These are phyloP conservation scores for Hippopotamus amphibius DNA, from an alignment of 2,113 vertebrate species.

Conservation along the genomic window DNA sequence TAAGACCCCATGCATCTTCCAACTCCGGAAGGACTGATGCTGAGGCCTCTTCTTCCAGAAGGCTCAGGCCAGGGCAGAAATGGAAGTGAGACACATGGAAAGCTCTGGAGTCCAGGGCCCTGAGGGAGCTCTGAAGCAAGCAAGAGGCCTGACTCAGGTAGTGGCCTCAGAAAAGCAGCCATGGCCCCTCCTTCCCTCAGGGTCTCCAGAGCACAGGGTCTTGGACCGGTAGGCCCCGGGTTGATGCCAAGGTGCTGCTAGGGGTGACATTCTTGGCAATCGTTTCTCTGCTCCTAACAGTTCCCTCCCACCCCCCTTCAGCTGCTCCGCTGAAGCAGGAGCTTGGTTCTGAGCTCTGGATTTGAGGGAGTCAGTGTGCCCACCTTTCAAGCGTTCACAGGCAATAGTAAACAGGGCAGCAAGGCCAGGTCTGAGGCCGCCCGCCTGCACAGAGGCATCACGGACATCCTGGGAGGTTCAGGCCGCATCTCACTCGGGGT, in stretches of 20 bases:
- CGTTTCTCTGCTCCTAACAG: not conserved
- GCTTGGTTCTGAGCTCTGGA: not conserved
- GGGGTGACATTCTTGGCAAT: not conserved
- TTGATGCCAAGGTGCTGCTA: not conserved
- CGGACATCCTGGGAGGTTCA: not conserved
- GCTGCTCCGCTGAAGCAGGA: not conserved
- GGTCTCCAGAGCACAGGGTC: not conserved
- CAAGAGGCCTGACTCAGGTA: not conserved
- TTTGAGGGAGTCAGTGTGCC: not conserved
- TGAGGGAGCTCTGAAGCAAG: not conserved
- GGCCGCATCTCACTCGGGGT: rapidly evolving
- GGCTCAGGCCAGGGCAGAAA: not conserved
- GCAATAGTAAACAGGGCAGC: not conserved
- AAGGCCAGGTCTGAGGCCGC: not conserved
- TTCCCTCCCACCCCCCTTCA: not conserved
- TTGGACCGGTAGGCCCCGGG: not conserved
- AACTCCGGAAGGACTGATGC: not conserved
- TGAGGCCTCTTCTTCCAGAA: not conserved
- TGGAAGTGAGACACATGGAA: not conserved
- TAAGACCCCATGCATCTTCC: not conserved
- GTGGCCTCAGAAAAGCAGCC: not conserved
- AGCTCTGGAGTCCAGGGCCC: not conserved
- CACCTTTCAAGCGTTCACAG: not conserved
- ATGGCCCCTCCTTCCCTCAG: not conserved
- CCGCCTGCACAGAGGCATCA: rapidly evolving